Evolutionary conservation across 2,888 invertebrate species (phyloP), one percentile per base, ranked within the genome.

Genomic region (Scaptomyza cyrtandrae): DNA sequence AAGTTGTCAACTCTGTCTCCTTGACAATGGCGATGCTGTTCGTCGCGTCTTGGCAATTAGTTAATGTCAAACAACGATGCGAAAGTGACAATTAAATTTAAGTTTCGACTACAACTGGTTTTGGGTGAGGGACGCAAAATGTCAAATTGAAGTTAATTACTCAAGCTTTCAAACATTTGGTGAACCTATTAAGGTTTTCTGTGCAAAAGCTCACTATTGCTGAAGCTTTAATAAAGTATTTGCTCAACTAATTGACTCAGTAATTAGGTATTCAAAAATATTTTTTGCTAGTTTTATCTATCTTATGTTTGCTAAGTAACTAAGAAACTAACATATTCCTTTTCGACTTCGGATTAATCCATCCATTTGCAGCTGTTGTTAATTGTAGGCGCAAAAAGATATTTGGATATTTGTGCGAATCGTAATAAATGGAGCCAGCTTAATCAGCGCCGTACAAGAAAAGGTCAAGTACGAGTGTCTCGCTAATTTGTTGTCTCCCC

Each of bases 401-500:
- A n/a, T n/a, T n/a, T 11, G n/a, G 9, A 16, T 49, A 35, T 24
- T 52, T 57, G n/a, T 35, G 56, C n/a, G 49, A 16, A 37, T 45
- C 52, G 45, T 75, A 71, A 75, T 63, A 76, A 71, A 67, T 60
- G 56, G 35, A 54, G 7, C 37, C 19, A 50, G 71, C 83, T 86
- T 83, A 83, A 83, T 83, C 83, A 83, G 80, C 57, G 48, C 62
- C 57, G 37, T 60, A 65, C 33, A 71, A 64, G 78, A 78, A 86
- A 83, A 86, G 83, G 86, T 83, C 83, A 83, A 86, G 81, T 83
- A 83, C 83, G 78, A 78, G 68, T 65, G 72, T 52, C 67, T 54
- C 83, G 86, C 86, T 83, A 83, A 83, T 86, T 83, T 83, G 79
- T 80, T 86, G 82, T 85, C 68, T 79, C 52, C 33, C 56, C 29